A percentile compares a stretch with the other conserved stretches of the same genome.
phyloP scores from a whole-genome alignment of 2,888 invertebrate genomes.

The Amphipyra tragopoginis region DNA sequence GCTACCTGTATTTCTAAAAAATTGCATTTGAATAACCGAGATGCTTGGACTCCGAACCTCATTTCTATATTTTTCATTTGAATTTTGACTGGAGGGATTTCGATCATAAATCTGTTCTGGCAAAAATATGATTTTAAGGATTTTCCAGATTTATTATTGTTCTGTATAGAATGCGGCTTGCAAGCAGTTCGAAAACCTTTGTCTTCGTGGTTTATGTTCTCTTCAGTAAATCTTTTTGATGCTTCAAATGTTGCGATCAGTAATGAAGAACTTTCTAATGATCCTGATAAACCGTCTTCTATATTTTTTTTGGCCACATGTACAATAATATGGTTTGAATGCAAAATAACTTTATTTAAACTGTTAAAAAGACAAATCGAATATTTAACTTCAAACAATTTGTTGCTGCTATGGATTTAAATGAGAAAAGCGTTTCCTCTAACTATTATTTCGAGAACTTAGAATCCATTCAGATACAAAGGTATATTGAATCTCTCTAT shows the following conservation, averaged over 20 bases:
- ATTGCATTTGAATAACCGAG: slow-evolving; percentile 41
- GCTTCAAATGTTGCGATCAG: too few species aligned
- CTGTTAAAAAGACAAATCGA: not conserved
- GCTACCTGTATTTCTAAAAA: slow-evolving; percentile 45
- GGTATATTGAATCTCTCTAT: slow-evolving; percentile 59
- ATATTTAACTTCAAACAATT: slow-evolving; percentile 21
- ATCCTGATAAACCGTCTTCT: too few species aligned
- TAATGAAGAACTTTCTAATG: too few species aligned
- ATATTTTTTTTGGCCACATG: too few species aligned
- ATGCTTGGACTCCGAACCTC: slow-evolving; percentile 38
- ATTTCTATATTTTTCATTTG: slow-evolving; percentile 54
- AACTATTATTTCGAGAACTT: slow-evolving; percentile 35
- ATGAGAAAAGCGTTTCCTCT: slow-evolving; percentile 39
- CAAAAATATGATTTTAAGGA: slow-evolving; percentile 10
- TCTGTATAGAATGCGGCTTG: too few species aligned
- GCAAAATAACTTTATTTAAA: too few species aligned
- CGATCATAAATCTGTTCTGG: slow-evolving; percentile 28
- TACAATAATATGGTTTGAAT: too few species aligned
- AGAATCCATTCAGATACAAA: slow-evolving; percentile 18
- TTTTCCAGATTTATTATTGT: slow-evolving; percentile 6
- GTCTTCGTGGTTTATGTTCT: too few species aligned
- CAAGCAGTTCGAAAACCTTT: too few species aligned
- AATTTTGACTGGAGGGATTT: slow-evolving; percentile 39
- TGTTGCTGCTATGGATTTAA: slow-evolving; percentile 3
- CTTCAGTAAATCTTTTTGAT: too few species aligned